Percentiles rank a stretch among this genome's conserved stretches.
Evolutionary conservation across 92 coral and sea anemone genomes (phyloP).

Genomic region (Meandrina meandrites): DNA sequence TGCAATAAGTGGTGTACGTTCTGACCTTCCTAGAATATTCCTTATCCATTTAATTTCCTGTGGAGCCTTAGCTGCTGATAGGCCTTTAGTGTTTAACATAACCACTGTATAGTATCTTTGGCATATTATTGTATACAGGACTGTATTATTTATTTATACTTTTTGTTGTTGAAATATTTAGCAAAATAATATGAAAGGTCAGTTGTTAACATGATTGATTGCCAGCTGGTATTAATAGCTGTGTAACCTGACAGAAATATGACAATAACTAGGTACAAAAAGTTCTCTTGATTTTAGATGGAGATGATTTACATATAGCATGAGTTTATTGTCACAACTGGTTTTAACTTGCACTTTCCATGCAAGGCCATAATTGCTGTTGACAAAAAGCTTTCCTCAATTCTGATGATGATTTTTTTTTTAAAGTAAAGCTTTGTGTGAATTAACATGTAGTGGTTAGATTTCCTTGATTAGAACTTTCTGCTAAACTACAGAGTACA

Average conservation of each 20-base stretch:
- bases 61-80: background rate
- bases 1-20: background rate
- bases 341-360: background rate
- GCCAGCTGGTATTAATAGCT: slow-evolving; percentile 10
- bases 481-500: background rate
- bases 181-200: slow-evolving; percentile 2
- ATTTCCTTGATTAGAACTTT: background rate
- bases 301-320: background rate
- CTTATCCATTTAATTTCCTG: background rate
- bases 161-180: background rate
- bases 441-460: background rate
- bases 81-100: background rate
- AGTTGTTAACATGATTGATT: background rate
- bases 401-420: background rate
- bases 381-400: background rate
- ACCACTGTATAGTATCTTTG: background rate
- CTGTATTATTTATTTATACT: background rate
- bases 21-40: background rate
- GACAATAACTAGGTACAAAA: background rate
- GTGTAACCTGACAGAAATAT: background rate
- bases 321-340: background rate
- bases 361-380: background rate
- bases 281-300: background rate
- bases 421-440: background rate
- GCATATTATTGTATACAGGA: background rate